Evolutionary conservation across 2,888 invertebrate genomes (phyloP).

Genomic region (Leptinotarsa rubiginosa): DNA sequence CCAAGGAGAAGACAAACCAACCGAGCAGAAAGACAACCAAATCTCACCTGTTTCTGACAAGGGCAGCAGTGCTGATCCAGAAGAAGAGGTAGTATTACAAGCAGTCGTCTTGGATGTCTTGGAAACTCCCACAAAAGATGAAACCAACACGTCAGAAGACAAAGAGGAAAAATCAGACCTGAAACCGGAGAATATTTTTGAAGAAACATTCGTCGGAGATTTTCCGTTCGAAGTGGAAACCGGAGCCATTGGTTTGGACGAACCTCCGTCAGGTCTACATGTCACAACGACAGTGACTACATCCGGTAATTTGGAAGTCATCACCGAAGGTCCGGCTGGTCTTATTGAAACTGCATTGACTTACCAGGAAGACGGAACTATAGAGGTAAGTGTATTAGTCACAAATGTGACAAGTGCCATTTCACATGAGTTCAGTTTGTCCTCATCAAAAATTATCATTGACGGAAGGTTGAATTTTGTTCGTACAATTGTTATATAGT

Average conservation of each 20-base stretch:
- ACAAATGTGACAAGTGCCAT: too few species aligned
- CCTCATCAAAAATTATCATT: too few species aligned
- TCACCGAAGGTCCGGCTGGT: conserved; percentile 63
- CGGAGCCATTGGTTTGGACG: conserved; percentile 51
- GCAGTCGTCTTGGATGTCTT: neutral
- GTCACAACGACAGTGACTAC: conserved; percentile 61
- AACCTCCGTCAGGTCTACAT: conserved; percentile 56
- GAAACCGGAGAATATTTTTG: conserved; percentile 17
- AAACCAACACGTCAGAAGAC: neutral
- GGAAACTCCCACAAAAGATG: neutral
- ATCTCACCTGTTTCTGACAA: neutral
- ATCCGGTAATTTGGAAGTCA: conserved; percentile 62
- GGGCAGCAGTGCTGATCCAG: neutral
- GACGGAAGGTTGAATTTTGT: too few species aligned
- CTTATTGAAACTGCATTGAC: conserved; percentile 61
- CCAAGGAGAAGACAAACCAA: neutral
- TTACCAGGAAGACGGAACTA: conserved; percentile 60
- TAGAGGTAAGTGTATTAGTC: conserved; percentile 54
- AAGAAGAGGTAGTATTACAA: neutral
- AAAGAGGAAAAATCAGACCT: neutral
- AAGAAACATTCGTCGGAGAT: conserved; percentile 37
- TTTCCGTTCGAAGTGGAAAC: conserved; percentile 53
- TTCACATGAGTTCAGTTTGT: too few species aligned
- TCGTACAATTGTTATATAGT: too few species aligned
- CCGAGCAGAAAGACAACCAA: neutral